Base-by-base conservation (phyloP, 2,113 vertebrate species). In the Hiodon tergisus region DNA sequence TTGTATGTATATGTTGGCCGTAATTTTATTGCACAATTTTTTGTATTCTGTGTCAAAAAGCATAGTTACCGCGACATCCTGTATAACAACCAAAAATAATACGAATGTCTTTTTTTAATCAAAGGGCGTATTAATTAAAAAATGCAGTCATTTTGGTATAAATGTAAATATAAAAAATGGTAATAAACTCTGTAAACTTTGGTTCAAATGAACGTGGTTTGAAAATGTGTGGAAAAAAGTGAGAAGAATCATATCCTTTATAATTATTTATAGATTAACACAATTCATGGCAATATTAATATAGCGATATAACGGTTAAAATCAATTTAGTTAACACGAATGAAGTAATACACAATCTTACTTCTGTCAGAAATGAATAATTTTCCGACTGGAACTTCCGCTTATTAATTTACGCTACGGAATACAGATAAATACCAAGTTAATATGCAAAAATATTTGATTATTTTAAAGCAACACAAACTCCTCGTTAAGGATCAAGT, bases 361-460 rank as follows among this genome's bases (percentile, higher is more conserved):
- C 10, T 67, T 74, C 16, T 67, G 72, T 14, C 57, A 58, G 54
- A 52, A 58, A 75, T 68, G 58, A 75, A 75, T 75, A 53, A 75
- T 75, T 75, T 51, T 67, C 31, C 31, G 31, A 66, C 9, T 5
- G 4, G 54, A 54, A 68, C 55, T 46, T 75, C 46, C 46, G 58
- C 54, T 75, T 75, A 59, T 75, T 68, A 67, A 75, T 75, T 48
- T 10, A 6, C 4, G 31, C 46, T 66, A 47, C 73, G 68, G 17
- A 66, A 11, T 68, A 8, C 54, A 13, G 55, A 46, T 31, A 67
- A 73, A 68, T 67, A 55, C 4, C 65, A 58, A 31, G 62, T 75
- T 75, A 47, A 72, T 46, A 75, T 68, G 53, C 17, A 58, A 74
- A 75, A 75, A 75, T 66, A 48, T 68, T 51, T 68, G 51, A 67